phyloP scores from a whole-genome alignment of 2,888 invertebrate genomes.

The Ormyrus labotus region DNA sequence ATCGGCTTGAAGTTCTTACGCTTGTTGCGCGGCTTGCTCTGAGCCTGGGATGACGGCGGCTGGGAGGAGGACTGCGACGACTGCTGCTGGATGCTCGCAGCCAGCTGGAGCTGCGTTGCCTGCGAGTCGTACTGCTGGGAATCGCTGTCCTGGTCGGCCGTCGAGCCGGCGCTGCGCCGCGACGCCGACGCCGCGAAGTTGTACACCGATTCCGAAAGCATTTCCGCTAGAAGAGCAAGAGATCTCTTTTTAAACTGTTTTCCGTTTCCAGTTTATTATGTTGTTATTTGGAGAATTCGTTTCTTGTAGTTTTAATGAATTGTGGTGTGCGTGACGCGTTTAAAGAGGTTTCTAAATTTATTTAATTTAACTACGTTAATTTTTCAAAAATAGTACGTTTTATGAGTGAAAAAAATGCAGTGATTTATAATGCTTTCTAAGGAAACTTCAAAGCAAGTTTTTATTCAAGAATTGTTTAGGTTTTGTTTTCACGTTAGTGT shows the following conservation, averaged over 20 bases:
- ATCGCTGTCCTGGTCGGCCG: slow-evolving; percentile 73
- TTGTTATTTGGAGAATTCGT: no score
- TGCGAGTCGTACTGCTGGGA: slow-evolving; percentile 60
- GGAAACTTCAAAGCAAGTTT: background rate
- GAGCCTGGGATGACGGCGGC: slow-evolving; percentile 63
- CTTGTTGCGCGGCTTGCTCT: slow-evolving; percentile 76
- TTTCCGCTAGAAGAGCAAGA: slow-evolving; percentile 69
- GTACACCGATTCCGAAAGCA: slow-evolving; percentile 75
- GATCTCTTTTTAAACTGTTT: no score
- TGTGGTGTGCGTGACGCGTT: no score
- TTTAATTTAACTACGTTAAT: no score
- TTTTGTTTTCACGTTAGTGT: slow-evolving; percentile 1
- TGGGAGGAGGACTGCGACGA: slow-evolving; percentile 21
- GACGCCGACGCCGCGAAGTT: slow-evolving; percentile 72
- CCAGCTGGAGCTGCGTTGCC: slow-evolving; percentile 51
- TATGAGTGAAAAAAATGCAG: no score
- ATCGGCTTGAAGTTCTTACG: slow-evolving; percentile 77
- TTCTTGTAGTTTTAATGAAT: no score
- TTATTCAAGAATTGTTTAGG: background rate
- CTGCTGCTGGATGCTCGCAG: slow-evolving; percentile 63
- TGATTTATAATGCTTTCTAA: background rate
- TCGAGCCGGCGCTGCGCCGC: slow-evolving; percentile 67
- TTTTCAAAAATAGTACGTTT: no score
- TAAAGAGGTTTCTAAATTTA: no score
- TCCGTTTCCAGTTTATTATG: no score